Evolutionary conservation across 2,113 vertebrate genomes (phyloP).

Genomic region (Actenoides lindsayi): DNA sequence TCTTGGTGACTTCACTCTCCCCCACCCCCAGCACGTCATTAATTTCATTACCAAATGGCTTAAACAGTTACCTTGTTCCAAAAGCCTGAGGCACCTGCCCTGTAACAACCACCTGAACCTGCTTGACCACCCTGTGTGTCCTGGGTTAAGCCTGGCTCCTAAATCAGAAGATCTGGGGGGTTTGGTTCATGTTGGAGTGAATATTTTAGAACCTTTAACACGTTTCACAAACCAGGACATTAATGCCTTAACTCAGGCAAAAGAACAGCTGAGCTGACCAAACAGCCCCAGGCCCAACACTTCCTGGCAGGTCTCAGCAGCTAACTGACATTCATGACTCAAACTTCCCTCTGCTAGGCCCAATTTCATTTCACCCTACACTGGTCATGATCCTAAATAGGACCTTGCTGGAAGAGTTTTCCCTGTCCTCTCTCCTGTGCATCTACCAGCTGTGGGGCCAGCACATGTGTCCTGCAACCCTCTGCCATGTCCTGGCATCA

Average conservation of each 20-base stretch:
- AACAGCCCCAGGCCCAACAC: background rate
- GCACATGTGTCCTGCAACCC: rapidly evolving
- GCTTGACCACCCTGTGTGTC: rapidly evolving
- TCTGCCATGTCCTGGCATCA: rapidly evolving
- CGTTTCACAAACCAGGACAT: background rate
- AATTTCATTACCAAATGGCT: background rate
- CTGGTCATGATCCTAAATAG: background rate
- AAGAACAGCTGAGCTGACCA: background rate
- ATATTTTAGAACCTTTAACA: background rate
- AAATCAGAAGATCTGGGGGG: background rate
- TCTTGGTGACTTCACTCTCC: too few relatives aligned
- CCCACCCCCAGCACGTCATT: rapidly evolving
- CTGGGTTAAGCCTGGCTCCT: background rate
- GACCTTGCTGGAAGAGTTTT: background rate
- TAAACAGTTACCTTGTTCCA: background rate
- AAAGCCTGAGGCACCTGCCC: background rate
- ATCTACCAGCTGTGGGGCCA: background rate
- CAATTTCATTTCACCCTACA: rapidly evolving
- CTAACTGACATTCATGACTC: background rate
- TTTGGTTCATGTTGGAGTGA: background rate
- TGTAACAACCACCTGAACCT: too few relatives aligned
- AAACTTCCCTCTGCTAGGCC: background rate
- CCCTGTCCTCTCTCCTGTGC: background rate
- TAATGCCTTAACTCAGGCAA: background rate
- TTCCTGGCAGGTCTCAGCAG: background rate